Percentiles rank a stretch among this genome's conserved stretches.
Conservation (phyloP, 2,113 vertebrate genomes). For the Chiloscyllium plagiosum region DNA sequence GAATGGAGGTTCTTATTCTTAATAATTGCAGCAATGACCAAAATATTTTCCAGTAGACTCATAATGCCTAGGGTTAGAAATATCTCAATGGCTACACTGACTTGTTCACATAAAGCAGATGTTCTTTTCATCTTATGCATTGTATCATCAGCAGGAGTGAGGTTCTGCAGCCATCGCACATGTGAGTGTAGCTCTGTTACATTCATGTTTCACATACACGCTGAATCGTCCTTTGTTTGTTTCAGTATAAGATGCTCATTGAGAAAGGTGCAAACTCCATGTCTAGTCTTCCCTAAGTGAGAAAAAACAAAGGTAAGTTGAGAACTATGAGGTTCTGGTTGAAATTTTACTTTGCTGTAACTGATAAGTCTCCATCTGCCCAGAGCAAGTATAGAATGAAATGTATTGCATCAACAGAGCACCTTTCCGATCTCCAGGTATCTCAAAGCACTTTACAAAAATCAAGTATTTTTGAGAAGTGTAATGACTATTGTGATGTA, state of each 20-base stretch:
- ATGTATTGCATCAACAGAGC: neutral
- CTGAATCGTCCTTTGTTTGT: neutral
- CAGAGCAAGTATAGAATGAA: neutral
- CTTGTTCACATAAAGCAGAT: slow-evolving; percentile 63
- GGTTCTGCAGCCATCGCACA: neutral
- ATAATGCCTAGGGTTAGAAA: slow-evolving; percentile 85
- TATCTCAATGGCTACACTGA: slow-evolving; percentile 68
- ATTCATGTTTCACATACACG: neutral
- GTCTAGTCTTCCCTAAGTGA: neutral
- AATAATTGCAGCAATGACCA: slow-evolving; percentile 80
- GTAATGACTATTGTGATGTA: neutral
- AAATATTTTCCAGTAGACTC: slow-evolving; percentile 87
- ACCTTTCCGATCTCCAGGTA: neutral
- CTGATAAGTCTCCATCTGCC: neutral
- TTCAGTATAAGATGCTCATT: neutral
- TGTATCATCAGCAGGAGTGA: neutral
- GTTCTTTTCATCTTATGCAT: neutral
- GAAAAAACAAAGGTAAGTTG: neutral
- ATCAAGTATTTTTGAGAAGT: neutral
- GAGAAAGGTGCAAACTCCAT: neutral
- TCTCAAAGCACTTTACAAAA: neutral
- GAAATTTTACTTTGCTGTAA: neutral
- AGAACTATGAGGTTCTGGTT: neutral
- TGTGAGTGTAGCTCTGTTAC: neutral
- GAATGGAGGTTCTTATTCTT: slow-evolving; percentile 95